Percentiles rank a stretch among this genome's conserved stretches.
These are phyloP conservation scores for Pampus argenteus DNA, from an alignment of 2,797 vertebrate genomes.

Conservation along the genomic window DNA sequence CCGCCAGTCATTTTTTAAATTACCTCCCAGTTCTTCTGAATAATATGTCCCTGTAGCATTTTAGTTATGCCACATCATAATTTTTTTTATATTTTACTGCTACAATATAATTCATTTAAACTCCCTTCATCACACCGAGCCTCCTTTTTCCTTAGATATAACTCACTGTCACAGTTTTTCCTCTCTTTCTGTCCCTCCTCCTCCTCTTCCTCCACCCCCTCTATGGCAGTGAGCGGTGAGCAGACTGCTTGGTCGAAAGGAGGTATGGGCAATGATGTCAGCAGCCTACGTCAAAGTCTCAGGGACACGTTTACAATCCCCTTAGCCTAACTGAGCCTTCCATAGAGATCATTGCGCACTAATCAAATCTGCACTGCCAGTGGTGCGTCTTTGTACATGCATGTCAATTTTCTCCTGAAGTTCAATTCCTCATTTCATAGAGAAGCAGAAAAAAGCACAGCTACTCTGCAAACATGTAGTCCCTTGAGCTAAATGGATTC, in stretches of 20 bases:
- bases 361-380: constrained; percentile 64
- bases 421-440: constrained; percentile 30
- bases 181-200: constrained; percentile 4
- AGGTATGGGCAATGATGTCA: constrained; percentile 81
- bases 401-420: constrained; percentile 46
- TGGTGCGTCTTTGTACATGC: constrained; percentile 38
- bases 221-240: constrained; percentile 35
- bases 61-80: background rate
- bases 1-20: constrained; percentile 30
- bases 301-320: constrained; percentile 69
- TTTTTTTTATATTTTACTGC: constrained; percentile 12
- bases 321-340: constrained; percentile 67
- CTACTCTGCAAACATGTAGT: constrained; percentile 14
- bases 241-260: constrained; percentile 69
- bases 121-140: constrained; percentile 17
- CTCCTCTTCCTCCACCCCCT: constrained; percentile 18
- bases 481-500: constrained; percentile 6
- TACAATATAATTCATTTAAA: constrained; percentile 10
- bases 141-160: constrained; percentile 3
- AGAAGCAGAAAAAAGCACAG: constrained; percentile 4
- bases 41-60: constrained; percentile 5
- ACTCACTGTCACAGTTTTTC: constrained; percentile 30
- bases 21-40: background rate
- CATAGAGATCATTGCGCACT: constrained; percentile 59
- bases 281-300: constrained; percentile 83